These are phyloP conservation scores for Umimayanthus kanabou DNA, from an alignment of 92 coral and sea anemone species.

Conservation along the genomic window DNA sequence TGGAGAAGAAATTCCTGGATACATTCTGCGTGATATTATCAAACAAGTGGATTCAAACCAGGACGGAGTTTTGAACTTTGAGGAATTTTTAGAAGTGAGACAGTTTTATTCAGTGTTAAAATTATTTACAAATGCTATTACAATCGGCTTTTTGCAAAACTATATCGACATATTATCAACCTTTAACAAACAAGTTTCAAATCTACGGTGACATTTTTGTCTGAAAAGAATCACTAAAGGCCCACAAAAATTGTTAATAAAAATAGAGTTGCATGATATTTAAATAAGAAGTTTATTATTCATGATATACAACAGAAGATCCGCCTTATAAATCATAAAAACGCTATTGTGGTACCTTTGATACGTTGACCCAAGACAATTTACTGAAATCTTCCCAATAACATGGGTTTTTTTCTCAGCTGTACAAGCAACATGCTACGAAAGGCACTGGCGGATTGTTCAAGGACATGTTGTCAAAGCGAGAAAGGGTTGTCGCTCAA, in stretches of 20 bases:
- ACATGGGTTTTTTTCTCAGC: constrained; percentile 12
- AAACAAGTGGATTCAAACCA: constrained; percentile 59
- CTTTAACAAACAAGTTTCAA: too few species aligned
- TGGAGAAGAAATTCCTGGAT: constrained; percentile 86
- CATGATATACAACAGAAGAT: too few species aligned
- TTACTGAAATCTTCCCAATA: not conserved
- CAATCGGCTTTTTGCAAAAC: too few species aligned
- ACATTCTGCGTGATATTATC: constrained; percentile 67
- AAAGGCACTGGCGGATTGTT: constrained; percentile 54
- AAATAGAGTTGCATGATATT: too few species aligned
- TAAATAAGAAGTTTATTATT: too few species aligned
- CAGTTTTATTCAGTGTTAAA: not conserved
- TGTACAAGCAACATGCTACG: constrained; percentile 49
- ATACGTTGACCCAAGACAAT: not conserved
- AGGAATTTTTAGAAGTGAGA: constrained; percentile 84
- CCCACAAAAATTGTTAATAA: too few species aligned
- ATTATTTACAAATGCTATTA: too few species aligned
- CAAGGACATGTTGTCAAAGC: constrained; percentile 69
- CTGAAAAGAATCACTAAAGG: too few species aligned
- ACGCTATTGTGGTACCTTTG: too few species aligned
- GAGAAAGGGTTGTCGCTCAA: constrained; percentile 61
- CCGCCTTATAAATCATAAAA: too few species aligned
- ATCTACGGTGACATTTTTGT: too few species aligned
- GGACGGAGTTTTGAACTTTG: constrained; percentile 78
- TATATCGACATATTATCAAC: too few species aligned